Base-by-base conservation (phyloP, 2,797 vertebrate species). In the Pipistrellus pipistrellus region DNA sequence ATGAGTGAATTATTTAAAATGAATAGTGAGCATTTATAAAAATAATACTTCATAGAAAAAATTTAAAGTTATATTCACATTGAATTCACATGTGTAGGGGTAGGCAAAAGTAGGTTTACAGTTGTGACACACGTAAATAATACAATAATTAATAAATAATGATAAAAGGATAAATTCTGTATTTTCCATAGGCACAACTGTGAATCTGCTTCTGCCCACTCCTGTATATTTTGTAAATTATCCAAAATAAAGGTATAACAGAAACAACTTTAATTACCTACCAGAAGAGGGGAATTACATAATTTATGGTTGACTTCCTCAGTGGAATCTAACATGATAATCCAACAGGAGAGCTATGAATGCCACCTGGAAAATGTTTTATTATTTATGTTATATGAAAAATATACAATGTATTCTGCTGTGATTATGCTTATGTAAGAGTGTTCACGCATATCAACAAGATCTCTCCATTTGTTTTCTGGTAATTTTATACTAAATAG, bases 31-130 rank as follows among this genome's bases (percentile, higher is more conserved):
- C 35, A 83, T 83, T 83, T 93, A 64, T 62, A 85, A 85, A 72
- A 71, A 92, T 89, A 66, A 75, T 75, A 84, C 66, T 44, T 95
- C 20, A 81, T 25, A 76, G 20, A 12, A 41, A 93, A 93, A 69
- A 5, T 3, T 69, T 76, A 41, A 18, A 71, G 20, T 23, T 38
- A 69, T 38, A 41, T 69, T 38, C 20, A 44, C 30, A 13, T 76
- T 77, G 7, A 3, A 53, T 51, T 94, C 55, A 44, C 3, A 62
- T 27, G 15, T n/a, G 6, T 3, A 64, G 7, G 62, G 14, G 30
- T n/a, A 3, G 14, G 7, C 14, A 64, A 64, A 64, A 64, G 30
- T 64, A 64, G 62, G 30, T 18, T 64, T 64, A 64, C 30, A 32
- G 62, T 64, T 64, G 15, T n/a, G 30, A 64, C 30, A 64, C 15